A percentile compares a stretch with the other conserved stretches of the same genome.
Conservation (phyloP, 2,888 invertebrate genomes). For the Phyto melanocephala region DNA sequence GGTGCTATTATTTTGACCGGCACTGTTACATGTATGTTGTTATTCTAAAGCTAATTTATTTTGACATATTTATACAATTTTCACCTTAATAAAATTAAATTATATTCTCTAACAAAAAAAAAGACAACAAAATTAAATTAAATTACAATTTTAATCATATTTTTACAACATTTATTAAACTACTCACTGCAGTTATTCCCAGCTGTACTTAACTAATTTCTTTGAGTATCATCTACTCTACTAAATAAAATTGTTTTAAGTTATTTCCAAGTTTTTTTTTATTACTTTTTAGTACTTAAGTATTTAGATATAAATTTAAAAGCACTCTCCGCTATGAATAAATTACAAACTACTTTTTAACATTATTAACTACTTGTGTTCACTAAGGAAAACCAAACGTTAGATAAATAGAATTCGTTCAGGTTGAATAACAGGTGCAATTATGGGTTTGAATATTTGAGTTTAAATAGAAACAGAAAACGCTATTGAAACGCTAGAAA, state of each 20-base stretch:
- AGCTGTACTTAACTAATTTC: constrained; percentile 3
- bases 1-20: too few species aligned
- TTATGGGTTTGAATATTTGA: constrained; percentile 27
- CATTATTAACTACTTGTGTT: constrained; percentile 24
- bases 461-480: neutral
- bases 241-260: neutral
- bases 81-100: too few species aligned
- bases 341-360: constrained; percentile 26
- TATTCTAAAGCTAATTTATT: too few species aligned
- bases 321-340: constrained; percentile 49
- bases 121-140: neutral
- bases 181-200: constrained; percentile 13
- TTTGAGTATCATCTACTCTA: neutral
- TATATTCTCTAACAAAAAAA: too few species aligned
- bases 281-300: neutral
- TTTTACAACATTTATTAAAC: neutral
- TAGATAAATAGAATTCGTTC: neutral
- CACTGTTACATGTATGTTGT: too few species aligned
- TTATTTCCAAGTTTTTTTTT: neutral
- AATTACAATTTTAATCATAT: neutral
- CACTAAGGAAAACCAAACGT: constrained; percentile 4
- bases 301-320: neutral
- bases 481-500: neutral
- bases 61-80: neutral
- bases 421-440: constrained; percentile 42